Base-by-base conservation (phyloP, 2,797 vertebrate species). In the Myoxocephalus aenaeus region DNA sequence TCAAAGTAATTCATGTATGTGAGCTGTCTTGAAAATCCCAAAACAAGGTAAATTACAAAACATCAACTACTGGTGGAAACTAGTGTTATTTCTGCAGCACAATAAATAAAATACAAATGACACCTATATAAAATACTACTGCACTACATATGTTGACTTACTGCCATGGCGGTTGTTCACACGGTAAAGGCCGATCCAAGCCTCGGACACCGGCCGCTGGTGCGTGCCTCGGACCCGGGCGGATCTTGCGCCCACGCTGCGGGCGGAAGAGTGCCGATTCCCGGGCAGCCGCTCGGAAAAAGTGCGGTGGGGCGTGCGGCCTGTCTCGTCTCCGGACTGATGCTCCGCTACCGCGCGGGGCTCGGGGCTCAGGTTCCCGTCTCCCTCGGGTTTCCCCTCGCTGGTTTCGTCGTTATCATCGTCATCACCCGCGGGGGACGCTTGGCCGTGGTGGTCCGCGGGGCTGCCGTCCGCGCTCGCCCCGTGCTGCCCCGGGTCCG, bases 131-230 rank as follows among this genome's bases (percentile, higher is more conserved):
- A 10, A 44, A 29, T 38, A 9, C 5, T 14, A 9, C 2, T 61
- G 18, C 1, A 4, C 2, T 4, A n/a, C 14, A 22, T 14, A 0
- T 29, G 17, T 54, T 13, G 9, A 91, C 95, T 90, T 91, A 96
- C 95, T 94, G 84, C 93, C 93, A 72, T 95, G 95, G 5, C 95
- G 93, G 87, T 94, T 95, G 91, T 91, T 95, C 5, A 96, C 94
- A 25, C 95, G 91, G 84, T 96, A 95, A 1, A 96, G 91, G 75
- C 95, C 95, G 84, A 96, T 93, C 95, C 94, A 96, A 50, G 95
- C 94, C 78, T 96, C 95, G 0, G 95, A 96, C 53, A 95, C 89
- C 38, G 95, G 95, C 73, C 95, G 92, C 77, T 94, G 92, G 87
- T 94, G 92, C 5, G 90, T 67, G 56, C 89, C 87, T 44, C 95